Evolutionary conservation across 1,140 invertebrate genomes (phyloP).

Genomic region (Trypoxylus dichotomus): DNA sequence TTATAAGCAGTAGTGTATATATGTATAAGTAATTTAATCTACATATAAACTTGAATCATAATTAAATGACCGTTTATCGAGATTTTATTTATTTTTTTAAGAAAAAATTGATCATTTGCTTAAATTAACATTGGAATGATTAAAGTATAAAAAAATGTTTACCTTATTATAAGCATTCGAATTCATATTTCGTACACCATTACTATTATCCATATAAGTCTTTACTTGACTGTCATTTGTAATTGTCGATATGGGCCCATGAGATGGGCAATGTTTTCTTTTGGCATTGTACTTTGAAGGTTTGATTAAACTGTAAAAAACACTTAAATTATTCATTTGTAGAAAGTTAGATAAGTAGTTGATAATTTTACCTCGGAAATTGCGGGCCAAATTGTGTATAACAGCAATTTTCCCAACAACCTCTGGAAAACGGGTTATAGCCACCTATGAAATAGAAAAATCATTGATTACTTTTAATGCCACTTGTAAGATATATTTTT

Average conservation of each 20-base stretch:
- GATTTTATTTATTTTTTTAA: too few species aligned
- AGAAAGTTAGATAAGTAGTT: background rate
- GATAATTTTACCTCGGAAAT: constrained; percentile 83
- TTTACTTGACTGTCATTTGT: constrained; percentile 74
- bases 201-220: constrained; percentile 95
- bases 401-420: constrained; percentile 92
- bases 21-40: too few species aligned
- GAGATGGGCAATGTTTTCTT: constrained; percentile 49
- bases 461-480: too few species aligned
- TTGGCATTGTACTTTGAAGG: constrained; percentile 57
- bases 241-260: constrained; percentile 54
- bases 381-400: constrained; percentile 94
- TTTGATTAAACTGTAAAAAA: constrained; percentile 54
- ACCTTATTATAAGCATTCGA: constrained; percentile 93
- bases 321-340: constrained; percentile 9
- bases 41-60: too few species aligned
- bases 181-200: constrained; percentile 79
- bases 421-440: constrained; percentile 94
- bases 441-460: constrained; percentile 59
- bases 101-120: too few species aligned
- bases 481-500: too few species aligned
- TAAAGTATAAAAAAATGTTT: too few species aligned
- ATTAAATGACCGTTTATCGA: too few species aligned
- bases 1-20: too few species aligned
- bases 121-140: too few species aligned